Evolutionary conservation across 2,888 invertebrate species (phyloP).

Genomic region (Eubasilissa splendida): DNA sequence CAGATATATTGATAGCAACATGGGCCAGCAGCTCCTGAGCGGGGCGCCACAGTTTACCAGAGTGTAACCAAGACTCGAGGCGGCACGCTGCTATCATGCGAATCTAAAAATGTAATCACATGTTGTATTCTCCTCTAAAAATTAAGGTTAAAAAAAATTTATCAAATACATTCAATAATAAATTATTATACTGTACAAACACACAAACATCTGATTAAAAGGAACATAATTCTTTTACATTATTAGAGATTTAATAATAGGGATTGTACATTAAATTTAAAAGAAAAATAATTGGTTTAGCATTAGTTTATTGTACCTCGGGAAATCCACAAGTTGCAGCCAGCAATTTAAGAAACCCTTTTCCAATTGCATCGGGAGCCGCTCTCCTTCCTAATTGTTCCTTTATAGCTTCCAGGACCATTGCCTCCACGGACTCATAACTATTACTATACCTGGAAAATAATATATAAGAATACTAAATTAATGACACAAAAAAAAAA

Average conservation of each 20-base stretch:
- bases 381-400: conserved; percentile 90
- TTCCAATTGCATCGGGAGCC: conserved; percentile 88
- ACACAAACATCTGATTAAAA: not conserved
- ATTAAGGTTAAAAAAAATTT: not conserved
- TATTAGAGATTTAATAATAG: too few relatives aligned
- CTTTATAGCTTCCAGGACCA: conserved; percentile 89
- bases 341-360: conserved; percentile 89
- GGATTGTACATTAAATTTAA: too few relatives aligned
- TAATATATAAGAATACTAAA: not conserved
- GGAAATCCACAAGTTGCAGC: conserved; percentile 89
- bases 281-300: too few relatives aligned
- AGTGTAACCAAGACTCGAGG: conserved; percentile 95
- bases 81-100: conserved; percentile 84
- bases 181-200: too few relatives aligned
- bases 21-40: conserved; percentile 94
- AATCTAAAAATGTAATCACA: conserved; percentile 68
- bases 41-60: conserved; percentile 92
- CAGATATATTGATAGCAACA: conserved; percentile 91
- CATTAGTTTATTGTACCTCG: conserved; percentile 71
- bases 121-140: too few relatives aligned
- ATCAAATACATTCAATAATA: not conserved
- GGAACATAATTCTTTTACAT: not conserved
- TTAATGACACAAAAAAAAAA: not conserved
- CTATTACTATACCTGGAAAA: conserved; percentile 66
- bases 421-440: conserved; percentile 81